A percentile compares a stretch with the other conserved stretches of the same genome.
phyloP scores from a whole-genome alignment of 2,113 vertebrate genomes.

The Hippocampus mohnikei region DNA sequence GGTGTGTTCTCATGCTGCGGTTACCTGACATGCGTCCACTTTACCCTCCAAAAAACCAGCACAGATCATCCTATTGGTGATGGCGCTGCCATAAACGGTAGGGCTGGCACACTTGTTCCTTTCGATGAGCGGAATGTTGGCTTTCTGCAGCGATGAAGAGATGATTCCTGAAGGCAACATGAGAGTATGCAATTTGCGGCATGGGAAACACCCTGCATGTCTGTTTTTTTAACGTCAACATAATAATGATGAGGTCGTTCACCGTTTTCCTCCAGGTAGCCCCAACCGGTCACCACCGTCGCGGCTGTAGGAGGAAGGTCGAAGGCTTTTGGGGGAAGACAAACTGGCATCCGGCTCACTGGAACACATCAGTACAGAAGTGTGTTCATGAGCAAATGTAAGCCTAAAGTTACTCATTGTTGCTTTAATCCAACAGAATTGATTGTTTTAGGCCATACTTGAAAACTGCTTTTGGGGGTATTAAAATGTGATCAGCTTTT shows the following conservation, averaged over 20 bases:
- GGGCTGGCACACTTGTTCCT: conserved; percentile 67
- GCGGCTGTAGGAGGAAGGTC: conserved; percentile 42
- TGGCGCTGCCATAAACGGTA: conserved; percentile 63
- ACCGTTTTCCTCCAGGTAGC: conserved; percentile 73
- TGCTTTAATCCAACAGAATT: not conserved
- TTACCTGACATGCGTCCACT: conserved; percentile 90
- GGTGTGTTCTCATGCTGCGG: not conserved
- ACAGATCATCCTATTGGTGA: conserved; percentile 84
- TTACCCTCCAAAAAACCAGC: conserved; percentile 76
- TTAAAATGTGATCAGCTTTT: not conserved
- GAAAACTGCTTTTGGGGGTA: not conserved
- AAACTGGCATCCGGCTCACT: conserved; percentile 78
- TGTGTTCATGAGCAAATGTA: not conserved
- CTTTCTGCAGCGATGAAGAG: conserved; percentile 80
- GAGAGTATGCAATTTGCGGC: not conserved
- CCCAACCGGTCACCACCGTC: conserved; percentile 84
- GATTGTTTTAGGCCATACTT: not conserved
- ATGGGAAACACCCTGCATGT: not conserved
- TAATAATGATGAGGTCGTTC: not conserved
- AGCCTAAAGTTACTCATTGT: too few species aligned
- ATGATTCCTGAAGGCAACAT: conserved; percentile 67
- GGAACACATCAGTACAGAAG: not conserved
- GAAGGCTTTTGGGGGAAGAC: conserved; percentile 79
- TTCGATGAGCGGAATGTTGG: conserved; percentile 70
- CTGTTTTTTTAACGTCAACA: not conserved